Base-by-base conservation (phyloP, 2,113 vertebrate genomes). In the Hydrochoerus hydrochaeris region DNA sequence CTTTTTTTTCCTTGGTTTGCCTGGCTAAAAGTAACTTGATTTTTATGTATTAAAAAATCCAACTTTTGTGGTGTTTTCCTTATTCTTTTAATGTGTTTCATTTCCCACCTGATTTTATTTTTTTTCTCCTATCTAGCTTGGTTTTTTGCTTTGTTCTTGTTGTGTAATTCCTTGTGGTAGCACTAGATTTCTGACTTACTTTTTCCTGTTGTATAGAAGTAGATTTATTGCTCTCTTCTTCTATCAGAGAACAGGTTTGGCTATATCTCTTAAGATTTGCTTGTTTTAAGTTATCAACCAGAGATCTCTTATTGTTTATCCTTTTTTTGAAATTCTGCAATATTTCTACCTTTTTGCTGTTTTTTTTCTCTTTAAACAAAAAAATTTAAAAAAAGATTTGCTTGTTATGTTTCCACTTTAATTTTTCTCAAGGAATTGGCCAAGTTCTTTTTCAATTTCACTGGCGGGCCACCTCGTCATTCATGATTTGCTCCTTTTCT, bases 391-490 rank as follows among this genome's bases (percentile, higher is more conserved):
- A n/a, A n/a, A n/a, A n/a, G 17, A 9, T 49, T 49, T 49, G 49
- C 19, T 71, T 38, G 35, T 71, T 38, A 19, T 38, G n/a, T 71
- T 38, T 71, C 7, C 19, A 38, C 69, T 71, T 10, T 38, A 38
- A 71, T 71, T 71, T 71, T 71, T 71, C 69, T 10, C 35, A 35
- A 69, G n/a, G 19, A 22, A 71, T 38, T 71, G 19, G 8, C 22
- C 69, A 38, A 71, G 8, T 38, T 30, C n/a, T 35, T 71, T n/a
- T 22, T 4, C 20, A 38, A 38, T 38, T 71, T 71, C 69, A 71
- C n/a, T 20, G 22, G 20, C 38, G n/a, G 38, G 22, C n/a, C n/a
- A 7, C 1, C n/a, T 38, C 3, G 0, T 69, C 7, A n/a, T 69
- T n/a, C 67, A 20, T 35, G 14, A 69, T 69, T 69, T 69, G 35